Evolutionary conservation across 2,113 vertebrate species (phyloP), one percentile per base, ranked within the genome.

Genomic region (Percina caprodes): DNA sequence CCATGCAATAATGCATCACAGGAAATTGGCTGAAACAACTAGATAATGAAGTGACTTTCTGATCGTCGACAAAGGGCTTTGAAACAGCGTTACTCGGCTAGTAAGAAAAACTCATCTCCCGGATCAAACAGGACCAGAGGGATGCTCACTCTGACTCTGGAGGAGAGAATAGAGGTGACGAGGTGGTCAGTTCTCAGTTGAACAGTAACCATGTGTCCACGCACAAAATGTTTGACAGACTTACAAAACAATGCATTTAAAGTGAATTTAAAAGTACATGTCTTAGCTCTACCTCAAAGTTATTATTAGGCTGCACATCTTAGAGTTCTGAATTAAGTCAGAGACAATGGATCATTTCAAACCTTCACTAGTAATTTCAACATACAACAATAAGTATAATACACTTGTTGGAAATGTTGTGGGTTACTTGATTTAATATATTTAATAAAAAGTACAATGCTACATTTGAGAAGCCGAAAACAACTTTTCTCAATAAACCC

Each of bases 141-240:
- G 46, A 69, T 33, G 18, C 70, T 52, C 8, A 5, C 1, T 23
- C 13, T 67, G 55, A 51, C 45, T 46, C 0, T n/a, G 16, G n/a
- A 58, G 69, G 26, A 59, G 16, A 30, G 30, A 59, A 30, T 1
- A 39, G 45, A 58, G 35, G 13, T 8, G 42, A 68, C 5, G 8
- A 18, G 1, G 58, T 18, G 13, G 21, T 33, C 24, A 45, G 13
- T 45, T 45, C 11, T 11, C 39, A 42, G 39, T 61, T 11, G 15
- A 14, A 3, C 12, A 0, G 1, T 15, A 21, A 24, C 48, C 1
- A 18, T 3, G 33, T 26, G 8, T n/a, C 7, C 13, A 6, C 4
- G 3, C 12, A 9, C 21, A 62, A 69, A 14, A 69, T 19, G 24
- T 56, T 21, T 8, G 39, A 42, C 39, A 42, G 9, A 30, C 23